Percentiles rank a stretch among this genome's conserved stretches.
These are phyloP conservation scores for Actinostola sp. DNA, from an alignment of 92 coral and sea anemone species.

Conservation along the genomic window DNA sequence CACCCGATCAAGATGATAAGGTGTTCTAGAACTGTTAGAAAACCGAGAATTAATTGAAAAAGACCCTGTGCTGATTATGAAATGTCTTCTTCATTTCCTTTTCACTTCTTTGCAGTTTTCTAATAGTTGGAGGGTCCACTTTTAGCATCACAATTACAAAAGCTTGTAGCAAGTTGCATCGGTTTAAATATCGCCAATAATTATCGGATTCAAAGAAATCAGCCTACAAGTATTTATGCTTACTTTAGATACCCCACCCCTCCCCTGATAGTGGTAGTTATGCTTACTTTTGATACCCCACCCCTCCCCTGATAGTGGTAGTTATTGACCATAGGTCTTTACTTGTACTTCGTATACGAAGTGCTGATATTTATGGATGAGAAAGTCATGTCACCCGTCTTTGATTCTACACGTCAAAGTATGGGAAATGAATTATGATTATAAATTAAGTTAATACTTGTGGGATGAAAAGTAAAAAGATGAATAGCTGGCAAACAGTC, in stretches of 20 bases:
- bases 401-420: conserved; percentile 1
- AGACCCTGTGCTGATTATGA: too few relatives aligned
- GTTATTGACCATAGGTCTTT: conserved; percentile 78
- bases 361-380: conserved; percentile 54
- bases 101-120: too few relatives aligned
- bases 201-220: too few relatives aligned
- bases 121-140: too few relatives aligned
- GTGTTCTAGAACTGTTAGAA: too few relatives aligned
- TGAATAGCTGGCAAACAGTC: background rate
- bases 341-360: conserved; percentile 89
- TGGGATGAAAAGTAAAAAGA: conserved; percentile 1
- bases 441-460: background rate
- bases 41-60: too few relatives aligned
- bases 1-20: too few relatives aligned
- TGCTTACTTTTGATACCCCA: background rate
- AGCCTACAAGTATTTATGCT: too few relatives aligned
- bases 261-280: background rate
- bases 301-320: conserved; percentile 21
- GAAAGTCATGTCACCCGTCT: background rate
- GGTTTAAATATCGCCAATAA: too few relatives aligned
- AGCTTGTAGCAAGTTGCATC: background rate
- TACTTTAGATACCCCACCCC: conserved; percentile 2
- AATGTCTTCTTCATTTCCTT: too few relatives aligned
- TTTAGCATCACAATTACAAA: too few relatives aligned
- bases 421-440: background rate